Conservation (phyloP, 2,113 vertebrate species). For the Picathartes gymnocephalus region DNA sequence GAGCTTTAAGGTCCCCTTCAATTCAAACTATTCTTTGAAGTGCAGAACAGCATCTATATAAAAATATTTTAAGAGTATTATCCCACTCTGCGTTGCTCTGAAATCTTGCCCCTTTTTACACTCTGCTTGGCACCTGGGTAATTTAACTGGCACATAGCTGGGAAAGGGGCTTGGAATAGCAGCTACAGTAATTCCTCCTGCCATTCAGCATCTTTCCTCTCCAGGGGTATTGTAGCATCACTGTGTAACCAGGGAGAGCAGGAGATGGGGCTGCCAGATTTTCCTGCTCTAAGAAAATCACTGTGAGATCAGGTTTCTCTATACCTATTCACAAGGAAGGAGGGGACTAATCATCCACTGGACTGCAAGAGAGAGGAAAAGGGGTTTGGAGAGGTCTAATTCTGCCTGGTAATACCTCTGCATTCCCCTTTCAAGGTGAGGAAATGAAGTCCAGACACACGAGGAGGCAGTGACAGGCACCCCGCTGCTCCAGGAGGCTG, state of each 20-base stretch:
- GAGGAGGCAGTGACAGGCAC: not conserved
- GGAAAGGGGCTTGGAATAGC: not conserved
- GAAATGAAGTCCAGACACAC: not conserved
- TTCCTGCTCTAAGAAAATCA: not conserved
- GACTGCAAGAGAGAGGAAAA: not conserved
- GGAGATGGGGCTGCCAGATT: rapidly evolving
- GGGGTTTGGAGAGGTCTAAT: not conserved
- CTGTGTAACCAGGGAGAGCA: not conserved
- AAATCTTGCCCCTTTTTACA: not conserved
- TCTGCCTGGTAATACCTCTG: not conserved
- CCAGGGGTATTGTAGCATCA: not conserved
- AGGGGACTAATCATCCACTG: not conserved
- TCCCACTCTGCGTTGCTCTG: not conserved
- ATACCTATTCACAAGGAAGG: not conserved
- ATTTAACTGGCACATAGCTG: not conserved
- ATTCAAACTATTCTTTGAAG: not conserved
- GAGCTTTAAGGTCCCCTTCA: not conserved
- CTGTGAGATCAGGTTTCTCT: not conserved
- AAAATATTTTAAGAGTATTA: not conserved
- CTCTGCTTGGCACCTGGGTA: not conserved
- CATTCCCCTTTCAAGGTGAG: not conserved
- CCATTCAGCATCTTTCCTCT: not conserved
- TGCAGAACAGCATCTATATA: not conserved
- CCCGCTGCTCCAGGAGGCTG: not conserved
- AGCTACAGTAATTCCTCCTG: not conserved